Base-by-base conservation (phyloP, 2,888 invertebrate species). In the Gibbula magus region DNA sequence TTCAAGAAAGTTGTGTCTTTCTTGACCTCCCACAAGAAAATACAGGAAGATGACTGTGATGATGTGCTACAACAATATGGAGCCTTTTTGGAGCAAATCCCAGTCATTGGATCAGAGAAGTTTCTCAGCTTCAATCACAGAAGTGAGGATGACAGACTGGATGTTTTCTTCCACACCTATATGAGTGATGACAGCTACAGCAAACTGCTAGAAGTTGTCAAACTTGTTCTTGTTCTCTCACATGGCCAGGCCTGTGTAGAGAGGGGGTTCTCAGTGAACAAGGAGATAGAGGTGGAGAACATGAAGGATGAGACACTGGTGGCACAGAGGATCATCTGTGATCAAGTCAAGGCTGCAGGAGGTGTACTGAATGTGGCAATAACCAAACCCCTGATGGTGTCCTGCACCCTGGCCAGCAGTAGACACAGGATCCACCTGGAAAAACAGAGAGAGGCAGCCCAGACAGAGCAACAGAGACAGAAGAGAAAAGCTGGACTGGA, bases 221-320 rank as follows among this genome's bases (percentile, higher is more conserved):
- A 35, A 7, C 4, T 35, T 3, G 7, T 35, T 7, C 75, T 87
- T 32, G 29, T 87, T 1, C 73, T 87, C 8, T 88, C 85, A 56
- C 85, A 88, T 82, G 85, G 87, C 66, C 86, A 88, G 77, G 87
- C 87, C 13, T 66, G 76, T 39, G 86, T 86, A 13, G 87, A 88
- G 75, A 56, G 82, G n/a, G 86, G 87, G 13, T 88, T 87, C 75
- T 88, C 85, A 18, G 73, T 88, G 16, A 87, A 87, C 76, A 84
- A 82, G 61, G 82, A 84, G 74, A 77, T 85, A 10, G 77, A 75
- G 70, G 82, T 79, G 10, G 82, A 80, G 22, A 87, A 87, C 61
- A 76, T 87, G 70, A 56, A 79, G n/a, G 78, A 83, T 53, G 67
- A 81, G n/a, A 77, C 79, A 45, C 16, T 88, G 22, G 76, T 83